Evolutionary conservation across 2,797 vertebrate genomes (phyloP).

Genomic region (Hapalemur alaotrensis): DNA sequence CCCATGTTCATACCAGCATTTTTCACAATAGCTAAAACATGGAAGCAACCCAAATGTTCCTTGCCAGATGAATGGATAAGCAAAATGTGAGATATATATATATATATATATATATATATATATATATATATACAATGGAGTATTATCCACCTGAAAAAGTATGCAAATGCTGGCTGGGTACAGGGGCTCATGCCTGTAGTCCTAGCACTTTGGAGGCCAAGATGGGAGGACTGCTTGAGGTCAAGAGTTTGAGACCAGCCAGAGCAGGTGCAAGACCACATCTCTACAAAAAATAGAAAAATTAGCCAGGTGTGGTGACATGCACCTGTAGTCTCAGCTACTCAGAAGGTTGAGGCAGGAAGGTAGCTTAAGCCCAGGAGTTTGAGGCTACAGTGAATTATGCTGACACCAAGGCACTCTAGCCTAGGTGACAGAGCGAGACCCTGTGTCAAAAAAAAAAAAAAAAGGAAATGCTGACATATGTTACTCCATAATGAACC

Average conservation of each 20-base stretch:
- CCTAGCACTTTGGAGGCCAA: neutral
- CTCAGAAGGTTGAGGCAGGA: neutral
- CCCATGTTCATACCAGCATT: neutral
- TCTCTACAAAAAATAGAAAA: neutral
- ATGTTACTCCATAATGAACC: neutral
- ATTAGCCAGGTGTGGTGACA: neutral
- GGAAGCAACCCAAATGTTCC: neutral
- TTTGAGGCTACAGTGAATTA: neutral
- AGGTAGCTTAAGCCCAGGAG: neutral
- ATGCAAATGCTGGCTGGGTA: neutral
- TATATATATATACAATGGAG: neutral
- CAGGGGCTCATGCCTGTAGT: neutral
- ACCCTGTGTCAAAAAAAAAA: neutral
- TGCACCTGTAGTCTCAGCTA: neutral
- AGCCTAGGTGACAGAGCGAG: neutral
- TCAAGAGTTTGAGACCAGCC: neutral
- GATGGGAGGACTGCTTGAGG: neutral
- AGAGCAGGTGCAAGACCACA: neutral
- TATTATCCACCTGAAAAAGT: neutral
- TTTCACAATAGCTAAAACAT: neutral
- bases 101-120: neutral
- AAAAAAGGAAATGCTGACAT: neutral
- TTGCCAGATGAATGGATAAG: neutral
- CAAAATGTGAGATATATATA: neutral
- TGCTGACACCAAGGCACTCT: neutral